Percentiles rank a stretch among this genome's conserved stretches.
Conservation (phyloP, 2,113 vertebrate genomes). For the Gymnocephalus cernua region DNA sequence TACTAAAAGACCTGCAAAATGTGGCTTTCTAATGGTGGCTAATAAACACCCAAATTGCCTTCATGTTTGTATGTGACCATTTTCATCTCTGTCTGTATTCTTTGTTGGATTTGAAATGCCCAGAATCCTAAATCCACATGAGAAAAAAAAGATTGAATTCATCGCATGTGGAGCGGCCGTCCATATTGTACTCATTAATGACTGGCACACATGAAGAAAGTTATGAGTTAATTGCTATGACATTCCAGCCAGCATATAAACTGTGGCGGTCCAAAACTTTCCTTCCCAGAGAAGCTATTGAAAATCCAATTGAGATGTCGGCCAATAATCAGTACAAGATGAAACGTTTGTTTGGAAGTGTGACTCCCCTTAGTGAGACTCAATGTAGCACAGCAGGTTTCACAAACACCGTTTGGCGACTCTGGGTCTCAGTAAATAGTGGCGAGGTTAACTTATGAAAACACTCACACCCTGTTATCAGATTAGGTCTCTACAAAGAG, state of each 20-base stretch:
- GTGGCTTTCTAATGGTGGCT: background rate
- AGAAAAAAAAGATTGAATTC: slow-evolving; percentile 49
- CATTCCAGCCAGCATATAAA: slow-evolving; percentile 64
- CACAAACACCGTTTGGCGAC: slow-evolving; percentile 49
- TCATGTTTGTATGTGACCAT: background rate
- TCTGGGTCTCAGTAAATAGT: slow-evolving; percentile 57
- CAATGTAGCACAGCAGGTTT: slow-evolving; percentile 44
- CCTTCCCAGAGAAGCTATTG: slow-evolving; percentile 43
- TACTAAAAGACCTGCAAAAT: background rate
- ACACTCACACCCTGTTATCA: slow-evolving; percentile 76
- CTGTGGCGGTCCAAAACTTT: slow-evolving; percentile 38
- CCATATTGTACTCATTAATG: slow-evolving; percentile 72
- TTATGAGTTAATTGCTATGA: slow-evolving; percentile 59
- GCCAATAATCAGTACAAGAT: slow-evolving; percentile 48
- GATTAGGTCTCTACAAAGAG: slow-evolving; percentile 72
- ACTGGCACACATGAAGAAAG: slow-evolving; percentile 67
- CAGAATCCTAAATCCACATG: slow-evolving; percentile 28
- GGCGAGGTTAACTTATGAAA: slow-evolving; percentile 53
- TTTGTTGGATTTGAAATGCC: slow-evolving; percentile 15
- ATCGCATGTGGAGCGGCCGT: slow-evolving; percentile 23
- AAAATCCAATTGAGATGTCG: slow-evolving; percentile 28
- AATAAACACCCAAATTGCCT: background rate
- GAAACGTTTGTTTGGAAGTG: slow-evolving; percentile 58
- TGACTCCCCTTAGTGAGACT: slow-evolving; percentile 13
- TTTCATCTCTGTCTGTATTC: slow-evolving; percentile 3